phyloP scores from a whole-genome alignment of 2,113 vertebrate species.

The Bos javanicus region DNA sequence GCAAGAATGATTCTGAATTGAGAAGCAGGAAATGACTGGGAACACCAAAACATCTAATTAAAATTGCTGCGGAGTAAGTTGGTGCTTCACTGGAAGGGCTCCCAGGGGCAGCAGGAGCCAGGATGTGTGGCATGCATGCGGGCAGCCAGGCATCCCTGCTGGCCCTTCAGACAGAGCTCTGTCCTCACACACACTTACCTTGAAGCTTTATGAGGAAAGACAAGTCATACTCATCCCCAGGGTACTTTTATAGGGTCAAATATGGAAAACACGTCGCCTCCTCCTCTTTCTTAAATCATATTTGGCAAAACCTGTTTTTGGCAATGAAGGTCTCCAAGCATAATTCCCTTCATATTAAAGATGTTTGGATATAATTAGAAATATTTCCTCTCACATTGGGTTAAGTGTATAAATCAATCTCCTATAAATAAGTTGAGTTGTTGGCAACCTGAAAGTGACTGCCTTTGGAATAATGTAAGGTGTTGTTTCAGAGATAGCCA shows the following conservation, averaged over 20 bases:
- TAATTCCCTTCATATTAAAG: conserved; percentile 80
- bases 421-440: conserved; percentile 83
- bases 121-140: conserved; percentile 44
- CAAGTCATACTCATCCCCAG: conserved; percentile 73
- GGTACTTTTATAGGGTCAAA: conserved; percentile 82
- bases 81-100: conserved; percentile 40
- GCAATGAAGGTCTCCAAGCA: conserved; percentile 78
- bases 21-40: conserved; percentile 24
- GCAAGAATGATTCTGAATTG: not conserved
- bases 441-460: conserved; percentile 60
- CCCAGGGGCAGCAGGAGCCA: conserved; percentile 47
- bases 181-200: conserved; percentile 79
- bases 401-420: conserved; percentile 83
- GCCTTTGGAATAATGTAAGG: conserved; percentile 70
- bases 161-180: conserved; percentile 18
- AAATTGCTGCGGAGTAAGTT: not conserved
- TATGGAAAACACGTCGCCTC: conserved; percentile 74
- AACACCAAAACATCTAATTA: conserved; percentile 42
- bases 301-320: conserved; percentile 85
- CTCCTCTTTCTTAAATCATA: conserved; percentile 83
- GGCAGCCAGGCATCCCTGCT: conserved; percentile 36
- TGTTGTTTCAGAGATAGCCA: conserved; percentile 61
- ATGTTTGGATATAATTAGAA: conserved; percentile 86
- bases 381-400: conserved; percentile 80
- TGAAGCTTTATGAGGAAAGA: conserved; percentile 76